Evolutionary conservation across 2,797 vertebrate species (phyloP).

Genomic region (Anguilla pacifica): DNA sequence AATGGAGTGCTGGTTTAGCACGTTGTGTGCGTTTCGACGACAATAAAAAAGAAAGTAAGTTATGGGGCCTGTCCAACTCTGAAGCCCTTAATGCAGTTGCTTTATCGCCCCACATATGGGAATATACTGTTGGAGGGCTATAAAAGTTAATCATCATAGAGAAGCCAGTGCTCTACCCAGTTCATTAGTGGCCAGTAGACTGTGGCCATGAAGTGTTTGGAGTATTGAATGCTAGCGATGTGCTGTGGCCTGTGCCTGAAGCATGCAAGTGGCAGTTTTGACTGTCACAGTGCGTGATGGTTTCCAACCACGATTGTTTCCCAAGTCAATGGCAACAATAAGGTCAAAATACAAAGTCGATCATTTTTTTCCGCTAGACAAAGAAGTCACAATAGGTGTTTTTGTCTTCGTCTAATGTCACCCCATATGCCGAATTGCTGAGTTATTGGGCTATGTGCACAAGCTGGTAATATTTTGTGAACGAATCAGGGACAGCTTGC

Average conservation of each 20-base stretch:
- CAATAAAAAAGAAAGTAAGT: not conserved
- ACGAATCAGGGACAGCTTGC: no score
- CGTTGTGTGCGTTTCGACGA: not conserved
- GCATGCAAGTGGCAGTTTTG: not conserved
- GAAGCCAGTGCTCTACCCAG: conserved; percentile 22
- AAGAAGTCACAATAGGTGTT: no score
- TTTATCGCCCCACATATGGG: conserved; percentile 14
- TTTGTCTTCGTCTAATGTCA: no score
- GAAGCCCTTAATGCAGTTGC: conserved; percentile 29
- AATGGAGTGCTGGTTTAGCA: not conserved
- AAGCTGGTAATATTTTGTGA: no score
- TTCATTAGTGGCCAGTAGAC: conserved; percentile 2
- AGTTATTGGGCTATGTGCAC: no score
- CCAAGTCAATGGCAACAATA: no score
- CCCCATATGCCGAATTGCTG: no score
- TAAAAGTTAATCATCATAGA: conserved; percentile 45
- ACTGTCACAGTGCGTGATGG: no score
- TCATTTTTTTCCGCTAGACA: no score
- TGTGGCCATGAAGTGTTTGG: not conserved
- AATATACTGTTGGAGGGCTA: conserved; percentile 20
- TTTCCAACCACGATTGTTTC: no score
- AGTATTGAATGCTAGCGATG: not conserved
- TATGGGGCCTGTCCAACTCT: not conserved
- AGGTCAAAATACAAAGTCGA: no score
- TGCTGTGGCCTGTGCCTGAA: not conserved